These are phyloP conservation scores for Patella vulgata DNA, from an alignment of 1,140 invertebrate genomes.

Conservation along the genomic window DNA sequence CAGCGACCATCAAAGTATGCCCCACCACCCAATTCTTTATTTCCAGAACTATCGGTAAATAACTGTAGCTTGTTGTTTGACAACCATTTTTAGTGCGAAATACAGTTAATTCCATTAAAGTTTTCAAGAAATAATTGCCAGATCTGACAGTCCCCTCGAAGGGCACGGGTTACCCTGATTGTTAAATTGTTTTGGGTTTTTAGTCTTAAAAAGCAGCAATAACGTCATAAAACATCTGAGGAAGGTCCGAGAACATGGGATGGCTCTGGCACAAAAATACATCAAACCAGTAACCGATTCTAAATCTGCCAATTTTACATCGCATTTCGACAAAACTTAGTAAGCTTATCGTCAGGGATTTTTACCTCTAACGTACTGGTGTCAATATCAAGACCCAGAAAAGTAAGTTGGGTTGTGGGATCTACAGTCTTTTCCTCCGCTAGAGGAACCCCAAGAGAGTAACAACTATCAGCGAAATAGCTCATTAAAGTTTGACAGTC, in stretches of 20 bases:
- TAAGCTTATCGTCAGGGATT: constrained; percentile 10
- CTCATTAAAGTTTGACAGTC: no score
- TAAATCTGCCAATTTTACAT: no score
- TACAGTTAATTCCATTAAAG: constrained; percentile 22
- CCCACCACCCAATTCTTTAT: no score
- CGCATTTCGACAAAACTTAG: constrained; percentile 9
- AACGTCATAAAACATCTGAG: constrained; percentile 13
- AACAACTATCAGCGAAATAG: no score
- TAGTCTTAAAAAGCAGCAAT: no score
- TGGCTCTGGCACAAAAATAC: constrained; percentile 25
- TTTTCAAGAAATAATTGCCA: constrained; percentile 25
- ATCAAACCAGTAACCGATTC: constrained; percentile 24
- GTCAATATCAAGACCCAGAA: no score
- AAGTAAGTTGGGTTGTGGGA: no score
- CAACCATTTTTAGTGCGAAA: constrained; percentile 12
- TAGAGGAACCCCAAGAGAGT: no score
- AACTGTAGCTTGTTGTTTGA: constrained; percentile 18
- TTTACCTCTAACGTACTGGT: no score
- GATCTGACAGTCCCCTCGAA: constrained; percentile 12
- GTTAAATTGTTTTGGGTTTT: constrained; percentile 18
- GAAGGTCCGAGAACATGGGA: constrained; percentile 23
- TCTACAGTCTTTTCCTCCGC: no score
- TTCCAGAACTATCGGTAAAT: no score
- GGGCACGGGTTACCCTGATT: constrained; percentile 18
- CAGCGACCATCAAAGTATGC: constrained; percentile 3